Percentiles rank a stretch among this genome's conserved stretches.
Conservation (phyloP, 2,113 vertebrate species). For the Phalacrocorax pelagicus region DNA sequence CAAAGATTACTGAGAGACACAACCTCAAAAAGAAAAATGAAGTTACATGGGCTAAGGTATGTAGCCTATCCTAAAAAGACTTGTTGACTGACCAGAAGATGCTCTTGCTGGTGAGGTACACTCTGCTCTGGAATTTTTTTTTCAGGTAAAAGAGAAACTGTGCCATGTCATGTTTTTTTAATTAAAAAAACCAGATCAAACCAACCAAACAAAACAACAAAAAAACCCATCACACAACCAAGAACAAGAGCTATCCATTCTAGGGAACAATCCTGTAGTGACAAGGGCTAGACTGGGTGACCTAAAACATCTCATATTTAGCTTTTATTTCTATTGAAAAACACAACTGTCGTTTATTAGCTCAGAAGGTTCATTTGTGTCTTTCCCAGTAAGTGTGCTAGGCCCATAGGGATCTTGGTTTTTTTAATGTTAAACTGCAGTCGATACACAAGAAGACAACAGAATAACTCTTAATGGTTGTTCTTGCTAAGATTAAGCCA, state of each 20-base stretch:
- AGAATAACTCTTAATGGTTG: background rate
- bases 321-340: background rate
- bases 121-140: background rate
- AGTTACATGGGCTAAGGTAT: background rate
- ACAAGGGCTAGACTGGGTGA: background rate
- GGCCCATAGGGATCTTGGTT: background rate
- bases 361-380: background rate
- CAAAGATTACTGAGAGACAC: background rate
- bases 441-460: background rate
- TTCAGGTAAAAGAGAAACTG: background rate
- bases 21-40: background rate
- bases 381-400: background rate
- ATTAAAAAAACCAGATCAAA: background rate
- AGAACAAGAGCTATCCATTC: background rate
- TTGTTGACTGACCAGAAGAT: background rate
- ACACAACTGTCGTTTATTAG: background rate
- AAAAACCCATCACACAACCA: background rate
- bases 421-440: background rate
- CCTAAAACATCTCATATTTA: background rate
- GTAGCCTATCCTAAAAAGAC: background rate
- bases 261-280: background rate
- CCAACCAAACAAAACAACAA: background rate
- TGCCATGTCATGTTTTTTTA: background rate
- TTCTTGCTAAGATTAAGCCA: background rate
- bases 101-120: background rate